Base-by-base conservation (phyloP, 2,113 vertebrate species). In the Archilochus colubris region DNA sequence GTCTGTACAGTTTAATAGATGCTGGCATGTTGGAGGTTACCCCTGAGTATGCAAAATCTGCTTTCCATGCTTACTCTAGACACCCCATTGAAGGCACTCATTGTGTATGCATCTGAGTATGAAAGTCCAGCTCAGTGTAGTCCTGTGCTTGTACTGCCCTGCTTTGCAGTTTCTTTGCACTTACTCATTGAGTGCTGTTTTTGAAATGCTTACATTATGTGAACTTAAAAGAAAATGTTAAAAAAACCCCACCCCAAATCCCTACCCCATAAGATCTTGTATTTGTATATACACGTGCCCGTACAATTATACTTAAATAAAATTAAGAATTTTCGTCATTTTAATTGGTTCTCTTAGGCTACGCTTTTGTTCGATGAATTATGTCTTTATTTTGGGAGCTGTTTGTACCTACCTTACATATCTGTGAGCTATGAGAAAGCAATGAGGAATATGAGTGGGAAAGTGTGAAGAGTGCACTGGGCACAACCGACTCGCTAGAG, bases 231-330 rank as follows among this genome's bases (percentile, higher is more conserved):
- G 96, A 98, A 98, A 98, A 98, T 98, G 97, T 97, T 96, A 96
- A 98, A 97, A 96, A 97, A 91, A 61, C 2, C 2, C 88, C 95
- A 78, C 58, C 38, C 66, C 9, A 93, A 76, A 28, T 44, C 82
- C 43, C 84, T 95, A 87, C 97, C 97, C 96, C 97, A 80, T 98
- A 98, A 97, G 88, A 97, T 98, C 99, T 99, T 99, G 99, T 99
- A 99, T 99, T 99, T 99, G 99, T 99, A 99, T 99, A 99, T 99
- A 99, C 99, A 99, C 98, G 96, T 99, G 99, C 99, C 99, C 98
- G 98, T 99, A 98, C 99, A 99, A 98, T 97, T 99, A 99, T 99
- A 98, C 99, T 98, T 99, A 99, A 99, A 99, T 99, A 99, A 98
- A 98, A 98, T 97, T 93, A 96, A 98, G 98, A 94, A 94, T 98